Conservation (phyloP, 2,797 vertebrate genomes). For the Meriones psammophilus region DNA sequence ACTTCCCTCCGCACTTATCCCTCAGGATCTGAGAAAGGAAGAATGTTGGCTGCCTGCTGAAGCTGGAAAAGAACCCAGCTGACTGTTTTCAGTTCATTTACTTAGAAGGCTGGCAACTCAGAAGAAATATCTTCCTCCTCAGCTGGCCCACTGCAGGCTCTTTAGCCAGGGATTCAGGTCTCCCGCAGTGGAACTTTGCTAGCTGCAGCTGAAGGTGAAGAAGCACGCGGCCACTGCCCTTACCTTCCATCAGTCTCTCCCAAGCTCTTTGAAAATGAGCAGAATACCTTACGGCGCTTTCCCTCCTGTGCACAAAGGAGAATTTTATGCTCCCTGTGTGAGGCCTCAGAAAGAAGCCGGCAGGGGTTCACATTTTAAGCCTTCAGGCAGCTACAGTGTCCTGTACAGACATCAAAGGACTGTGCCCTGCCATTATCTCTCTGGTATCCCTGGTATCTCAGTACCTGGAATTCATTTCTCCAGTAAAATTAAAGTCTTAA, state of each 20-base stretch:
- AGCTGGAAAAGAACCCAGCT: conserved; percentile 60
- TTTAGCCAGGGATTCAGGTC: neutral
- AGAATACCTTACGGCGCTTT: conserved; percentile 18
- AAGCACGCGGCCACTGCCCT: neutral
- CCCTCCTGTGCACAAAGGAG: neutral
- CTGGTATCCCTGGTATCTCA: neutral
- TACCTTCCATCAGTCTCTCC: neutral
- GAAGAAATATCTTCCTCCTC: conserved; percentile 29
- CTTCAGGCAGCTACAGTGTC: neutral
- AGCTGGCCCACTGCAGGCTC: neutral
- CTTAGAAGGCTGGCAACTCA: conserved; percentile 45
- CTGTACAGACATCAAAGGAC: conserved; percentile 22
- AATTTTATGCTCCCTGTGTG: neutral
- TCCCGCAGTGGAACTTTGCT: neutral
- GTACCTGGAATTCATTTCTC: neutral
- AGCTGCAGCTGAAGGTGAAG: neutral
- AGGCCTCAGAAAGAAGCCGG: conserved; percentile 15
- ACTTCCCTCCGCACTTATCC: conserved; percentile 52
- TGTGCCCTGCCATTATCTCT: neutral
- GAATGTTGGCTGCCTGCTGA: conserved; percentile 8
- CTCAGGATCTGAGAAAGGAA: conserved; percentile 52
- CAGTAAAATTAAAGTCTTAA: neutral
- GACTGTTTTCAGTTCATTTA: conserved; percentile 69
- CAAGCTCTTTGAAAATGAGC: conserved; percentile 17
- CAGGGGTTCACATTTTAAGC: neutral